Evolutionary conservation across 2,888 invertebrate genomes (phyloP), one percentile per base, ranked within the genome.

Genomic region (Strigamia transsilvanica): DNA sequence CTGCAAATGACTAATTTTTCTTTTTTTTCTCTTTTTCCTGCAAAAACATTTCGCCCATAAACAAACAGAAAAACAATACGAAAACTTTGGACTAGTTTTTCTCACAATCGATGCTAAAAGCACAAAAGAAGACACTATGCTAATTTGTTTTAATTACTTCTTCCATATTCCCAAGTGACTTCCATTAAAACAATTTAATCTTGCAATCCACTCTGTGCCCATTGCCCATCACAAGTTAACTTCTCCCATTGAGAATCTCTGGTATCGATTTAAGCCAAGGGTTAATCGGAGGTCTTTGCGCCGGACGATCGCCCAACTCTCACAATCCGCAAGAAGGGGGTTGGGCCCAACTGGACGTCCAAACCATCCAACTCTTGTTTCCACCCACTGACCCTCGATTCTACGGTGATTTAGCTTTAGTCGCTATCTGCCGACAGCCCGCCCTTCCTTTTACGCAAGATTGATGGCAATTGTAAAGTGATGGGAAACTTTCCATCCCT

Each of bases 401-500:
- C 79, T 27, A 66, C 27, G 15, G 42, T 79, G 79, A 79, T 79
- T 79, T 79, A 79, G 79, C 42, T 79, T 79, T 79, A 79, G 38
- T 38, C 79, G 66, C 66, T 66, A 79, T 79, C 79, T 79, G 79
- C 42, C 42, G 79, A 79, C 79, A 79, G 34, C 42, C 42, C 42
- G 42, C 42, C 41, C 79, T 79, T 42, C 66, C 66, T 66, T 66
- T 66, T 66, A 66, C 66, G 23, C 66, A 66, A 41, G 79, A 79
- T 79, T 42, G 42, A 79, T 79, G 79, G 79, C 79, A 42, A 38
- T 34, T 42, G 42, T 79, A 79, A 79, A 79, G 79, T 41, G 79
- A 79, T 79, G 79, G 79, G 79, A 79, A 79, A 79, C 79, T 79
- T 79, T 79, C 79, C 79, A 79, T 79, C 79, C 42, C 79, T 66